phyloP scores from a whole-genome alignment of 2,888 invertebrate genomes.

The Ormyrus nitidulus region DNA sequence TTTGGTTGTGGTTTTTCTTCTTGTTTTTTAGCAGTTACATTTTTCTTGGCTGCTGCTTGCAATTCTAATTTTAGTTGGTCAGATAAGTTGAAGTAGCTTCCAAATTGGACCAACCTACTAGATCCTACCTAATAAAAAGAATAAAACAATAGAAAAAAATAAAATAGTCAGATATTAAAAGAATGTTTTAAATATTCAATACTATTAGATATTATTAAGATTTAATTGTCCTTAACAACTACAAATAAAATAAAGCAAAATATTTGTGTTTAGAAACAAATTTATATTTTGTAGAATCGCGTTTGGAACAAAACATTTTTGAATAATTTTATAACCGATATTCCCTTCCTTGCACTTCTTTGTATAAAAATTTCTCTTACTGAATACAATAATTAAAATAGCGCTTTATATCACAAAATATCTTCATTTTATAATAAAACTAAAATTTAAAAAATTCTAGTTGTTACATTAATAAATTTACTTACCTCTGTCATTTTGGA shows the following conservation, averaged over 20 bases:
- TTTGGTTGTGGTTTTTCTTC: neutral
- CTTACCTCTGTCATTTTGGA: neutral
- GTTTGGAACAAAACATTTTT: too few species aligned
- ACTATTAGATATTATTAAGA: too few species aligned
- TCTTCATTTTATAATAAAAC: neutral
- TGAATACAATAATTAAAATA: too few species aligned
- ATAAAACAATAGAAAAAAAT: too few species aligned
- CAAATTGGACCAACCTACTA: constrained; percentile 14
- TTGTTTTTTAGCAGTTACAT: neutral
- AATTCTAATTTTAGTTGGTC: neutral
- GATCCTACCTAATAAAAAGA: constrained; percentile 9
- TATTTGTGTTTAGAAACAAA: too few species aligned
- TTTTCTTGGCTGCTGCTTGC: neutral
- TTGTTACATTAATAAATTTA: neutral
- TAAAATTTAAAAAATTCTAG: constrained; percentile 1
- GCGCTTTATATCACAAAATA: too few species aligned
- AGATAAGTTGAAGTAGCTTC: constrained; percentile 49
- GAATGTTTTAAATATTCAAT: too few species aligned
- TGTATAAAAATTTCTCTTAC: too few species aligned
- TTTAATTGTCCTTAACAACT: neutral
- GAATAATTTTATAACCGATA: too few species aligned
- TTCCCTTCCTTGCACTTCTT: too few species aligned
- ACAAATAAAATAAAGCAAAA: neutral
- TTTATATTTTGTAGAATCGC: too few species aligned
- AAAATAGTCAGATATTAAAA: too few species aligned